phyloP scores from a whole-genome alignment of 2,113 vertebrate genomes.

The Noctilio leporinus region DNA sequence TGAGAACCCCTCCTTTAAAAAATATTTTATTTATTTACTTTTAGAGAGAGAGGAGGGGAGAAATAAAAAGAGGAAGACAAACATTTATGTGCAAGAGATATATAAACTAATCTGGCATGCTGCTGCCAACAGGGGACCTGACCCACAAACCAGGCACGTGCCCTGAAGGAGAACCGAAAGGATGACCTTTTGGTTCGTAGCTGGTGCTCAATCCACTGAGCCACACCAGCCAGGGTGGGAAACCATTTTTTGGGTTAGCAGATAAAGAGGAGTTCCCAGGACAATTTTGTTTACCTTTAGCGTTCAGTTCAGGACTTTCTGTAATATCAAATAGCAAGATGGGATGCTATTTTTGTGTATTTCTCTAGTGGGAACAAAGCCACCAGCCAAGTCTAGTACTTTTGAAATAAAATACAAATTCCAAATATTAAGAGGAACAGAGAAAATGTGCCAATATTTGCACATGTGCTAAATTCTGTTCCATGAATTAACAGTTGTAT shows the following conservation, averaged over 20 bases:
- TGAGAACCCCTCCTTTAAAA: not conserved
- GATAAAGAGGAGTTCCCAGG: not conserved
- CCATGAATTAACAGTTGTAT: not conserved
- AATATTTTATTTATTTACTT: too few relatives aligned
- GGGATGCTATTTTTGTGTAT: not conserved
- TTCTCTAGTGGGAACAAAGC: not conserved
- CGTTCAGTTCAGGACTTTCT: not conserved
- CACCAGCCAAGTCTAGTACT: not conserved
- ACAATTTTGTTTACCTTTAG: not conserved
- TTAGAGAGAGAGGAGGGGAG: too few relatives aligned
- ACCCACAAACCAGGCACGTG: too few relatives aligned
- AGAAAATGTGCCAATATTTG: not conserved
- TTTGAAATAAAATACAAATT: not conserved
- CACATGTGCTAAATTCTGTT: not conserved
- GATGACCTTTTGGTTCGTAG: too few relatives aligned
- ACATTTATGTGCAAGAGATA: too few relatives aligned
- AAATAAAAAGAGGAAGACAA: too few relatives aligned
- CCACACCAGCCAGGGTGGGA: not conserved
- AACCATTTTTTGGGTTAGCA: not conserved
- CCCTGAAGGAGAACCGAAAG: too few relatives aligned
- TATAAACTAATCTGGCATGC: too few relatives aligned
- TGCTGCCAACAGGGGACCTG: not conserved
- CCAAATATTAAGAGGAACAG: not conserved
- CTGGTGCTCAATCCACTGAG: too few relatives aligned
- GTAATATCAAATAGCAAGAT: not conserved